phyloP scores from a whole-genome alignment of 2,113 vertebrate species.

The Rhea pennata region DNA sequence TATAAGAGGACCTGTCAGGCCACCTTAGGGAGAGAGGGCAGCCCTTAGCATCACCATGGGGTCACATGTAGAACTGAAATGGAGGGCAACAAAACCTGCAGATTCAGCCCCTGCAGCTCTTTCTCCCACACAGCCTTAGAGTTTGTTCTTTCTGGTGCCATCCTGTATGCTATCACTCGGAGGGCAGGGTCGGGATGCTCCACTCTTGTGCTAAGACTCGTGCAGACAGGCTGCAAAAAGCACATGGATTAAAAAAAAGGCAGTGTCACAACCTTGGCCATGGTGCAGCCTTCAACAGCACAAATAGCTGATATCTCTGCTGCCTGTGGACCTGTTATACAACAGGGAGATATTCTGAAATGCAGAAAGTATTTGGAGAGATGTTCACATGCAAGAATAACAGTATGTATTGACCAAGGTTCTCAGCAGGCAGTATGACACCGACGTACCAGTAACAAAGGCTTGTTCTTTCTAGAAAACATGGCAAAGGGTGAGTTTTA shows the following conservation, averaged over 20 bases:
- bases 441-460: not conserved
- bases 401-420: not conserved
- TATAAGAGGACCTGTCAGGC: not conserved
- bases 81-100: not conserved
- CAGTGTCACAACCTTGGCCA: not conserved
- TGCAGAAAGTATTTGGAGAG: not conserved
- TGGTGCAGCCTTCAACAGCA: not conserved
- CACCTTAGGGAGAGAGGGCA: not conserved
- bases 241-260: not conserved
- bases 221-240: not conserved
- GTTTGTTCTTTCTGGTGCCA: not conserved
- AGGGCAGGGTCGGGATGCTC: fast-evolving
- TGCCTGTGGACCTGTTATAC: not conserved
- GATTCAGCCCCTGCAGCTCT: not conserved
- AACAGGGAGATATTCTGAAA: not conserved
- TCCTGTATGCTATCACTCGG: not conserved
- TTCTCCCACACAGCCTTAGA: not conserved
- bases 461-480: not conserved
- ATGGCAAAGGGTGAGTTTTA: not conserved
- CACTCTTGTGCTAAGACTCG: not conserved
- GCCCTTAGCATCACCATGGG: not conserved
- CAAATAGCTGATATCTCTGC: not conserved
- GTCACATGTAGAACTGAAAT: not conserved
- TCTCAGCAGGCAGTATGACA: not conserved
- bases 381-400: not conserved